Conservation (phyloP, 2,113 vertebrate species). For the Megalops atlanticus region DNA sequence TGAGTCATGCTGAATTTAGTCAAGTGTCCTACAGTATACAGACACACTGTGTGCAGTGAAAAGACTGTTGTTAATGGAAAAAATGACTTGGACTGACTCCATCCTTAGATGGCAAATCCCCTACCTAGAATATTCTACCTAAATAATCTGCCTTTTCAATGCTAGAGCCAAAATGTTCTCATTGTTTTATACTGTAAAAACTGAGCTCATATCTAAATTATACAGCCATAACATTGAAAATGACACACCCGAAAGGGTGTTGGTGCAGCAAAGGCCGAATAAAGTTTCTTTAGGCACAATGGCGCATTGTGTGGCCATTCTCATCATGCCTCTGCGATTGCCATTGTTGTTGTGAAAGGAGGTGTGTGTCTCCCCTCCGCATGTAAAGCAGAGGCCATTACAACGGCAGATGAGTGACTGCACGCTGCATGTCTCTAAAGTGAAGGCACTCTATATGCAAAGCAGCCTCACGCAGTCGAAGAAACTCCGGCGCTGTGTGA, state of each 20-base stretch:
- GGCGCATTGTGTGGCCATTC: not conserved
- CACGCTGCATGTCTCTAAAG: constrained; percentile 53
- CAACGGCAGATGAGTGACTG: constrained; percentile 57
- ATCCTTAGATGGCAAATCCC: not conserved
- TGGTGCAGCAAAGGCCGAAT: not conserved
- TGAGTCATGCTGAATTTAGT: too few relatives aligned
- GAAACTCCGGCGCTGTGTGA: constrained; percentile 63
- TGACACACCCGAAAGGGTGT: not conserved
- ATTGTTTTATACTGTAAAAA: not conserved
- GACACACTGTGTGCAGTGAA: too few relatives aligned
- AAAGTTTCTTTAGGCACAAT: not conserved
- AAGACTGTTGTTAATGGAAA: too few relatives aligned
- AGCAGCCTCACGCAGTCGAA: constrained; percentile 62
- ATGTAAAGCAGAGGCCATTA: constrained; percentile 62
- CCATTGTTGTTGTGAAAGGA: constrained; percentile 50
- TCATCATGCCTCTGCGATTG: not conserved
- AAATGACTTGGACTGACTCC: not conserved
- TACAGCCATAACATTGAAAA: not conserved
- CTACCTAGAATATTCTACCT: too few relatives aligned
- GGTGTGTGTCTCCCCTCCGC: constrained; percentile 49
- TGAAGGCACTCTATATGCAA: constrained; percentile 72
- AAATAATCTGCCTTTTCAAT: not conserved
- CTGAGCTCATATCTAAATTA: not conserved
- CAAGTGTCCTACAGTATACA: too few relatives aligned
- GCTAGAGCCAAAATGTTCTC: not conserved